A percentile compares a stretch with the other conserved stretches of the same genome.
phyloP scores from a whole-genome alignment of 2,888 invertebrate genomes.

The Sesamia inferens region DNA sequence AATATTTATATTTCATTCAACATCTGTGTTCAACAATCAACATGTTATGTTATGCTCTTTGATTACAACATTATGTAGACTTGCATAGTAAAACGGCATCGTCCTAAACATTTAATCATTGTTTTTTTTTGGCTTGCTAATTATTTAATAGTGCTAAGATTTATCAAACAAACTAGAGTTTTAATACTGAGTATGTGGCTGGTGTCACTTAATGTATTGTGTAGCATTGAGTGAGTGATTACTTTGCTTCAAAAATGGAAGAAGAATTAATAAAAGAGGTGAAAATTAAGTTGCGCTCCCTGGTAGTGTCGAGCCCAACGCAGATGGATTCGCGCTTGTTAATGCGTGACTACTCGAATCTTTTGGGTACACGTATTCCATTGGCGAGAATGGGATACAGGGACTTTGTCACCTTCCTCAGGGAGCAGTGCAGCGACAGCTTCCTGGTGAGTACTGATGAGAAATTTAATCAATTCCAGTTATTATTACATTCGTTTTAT shows the following conservation, averaged over 20 bases:
- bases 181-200: neutral
- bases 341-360: slow-evolving; percentile 78
- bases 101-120: too few species aligned
- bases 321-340: slow-evolving; percentile 78
- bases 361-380: slow-evolving; percentile 78
- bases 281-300: slow-evolving; percentile 78
- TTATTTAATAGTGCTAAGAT: neutral
- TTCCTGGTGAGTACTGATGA: slow-evolving; percentile 75
- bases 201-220: neutral
- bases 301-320: slow-evolving; percentile 84
- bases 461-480: too few species aligned
- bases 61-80: too few species aligned
- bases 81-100: too few species aligned
- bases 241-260: slow-evolving; percentile 70
- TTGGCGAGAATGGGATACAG: slow-evolving; percentile 75
- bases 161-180: neutral
- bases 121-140: neutral
- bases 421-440: slow-evolving; percentile 78
- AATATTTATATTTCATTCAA: too few species aligned
- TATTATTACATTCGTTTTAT: too few species aligned
- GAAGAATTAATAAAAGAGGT: slow-evolving; percentile 73
- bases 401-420: slow-evolving; percentile 77
- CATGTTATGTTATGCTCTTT: too few species aligned
- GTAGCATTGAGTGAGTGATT: neutral
- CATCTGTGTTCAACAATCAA: too few species aligned